phyloP scores from a whole-genome alignment of 2,888 invertebrate species.

The Nephrotoma appendiculata region DNA sequence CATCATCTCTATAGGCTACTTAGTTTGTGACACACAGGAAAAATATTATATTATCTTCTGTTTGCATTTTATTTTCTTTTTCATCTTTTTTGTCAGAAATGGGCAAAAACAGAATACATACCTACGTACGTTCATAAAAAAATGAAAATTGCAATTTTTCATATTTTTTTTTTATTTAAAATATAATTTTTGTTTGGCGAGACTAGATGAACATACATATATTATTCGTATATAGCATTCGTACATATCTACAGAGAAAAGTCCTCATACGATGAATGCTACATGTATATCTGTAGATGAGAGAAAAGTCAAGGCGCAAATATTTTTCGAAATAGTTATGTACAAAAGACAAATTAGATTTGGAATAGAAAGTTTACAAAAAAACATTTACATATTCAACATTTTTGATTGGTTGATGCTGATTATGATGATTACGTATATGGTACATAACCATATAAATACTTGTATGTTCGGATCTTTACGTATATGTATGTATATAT shows the following conservation, averaged over 20 bases:
- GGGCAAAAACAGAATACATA: neutral
- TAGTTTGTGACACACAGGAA: slow-evolving; percentile 2
- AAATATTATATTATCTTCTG: slow-evolving; percentile 4
- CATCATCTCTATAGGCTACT: slow-evolving; percentile 4
- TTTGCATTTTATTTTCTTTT: slow-evolving; percentile 1
- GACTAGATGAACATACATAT: neutral
- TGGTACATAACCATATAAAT: neutral
- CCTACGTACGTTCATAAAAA: neutral
- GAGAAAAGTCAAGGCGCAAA: neutral
- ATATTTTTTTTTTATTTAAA: neutral
- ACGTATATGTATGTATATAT: neutral
- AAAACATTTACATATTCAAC: neutral
- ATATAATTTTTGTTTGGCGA: neutral
- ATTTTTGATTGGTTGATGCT: neutral
- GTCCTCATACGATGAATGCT: neutral
- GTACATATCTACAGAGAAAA: neutral
- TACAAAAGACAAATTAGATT: neutral
- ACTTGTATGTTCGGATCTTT: neutral
- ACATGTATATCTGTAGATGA: neutral
- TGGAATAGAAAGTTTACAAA: neutral
- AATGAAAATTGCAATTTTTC: neutral
- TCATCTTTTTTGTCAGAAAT: neutral
- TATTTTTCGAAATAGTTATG: neutral
- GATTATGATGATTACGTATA: neutral
- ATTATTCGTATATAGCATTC: neutral